Evolutionary conservation across 2,113 vertebrate species (phyloP).

Genomic region (Gobiocypris rarus): DNA sequence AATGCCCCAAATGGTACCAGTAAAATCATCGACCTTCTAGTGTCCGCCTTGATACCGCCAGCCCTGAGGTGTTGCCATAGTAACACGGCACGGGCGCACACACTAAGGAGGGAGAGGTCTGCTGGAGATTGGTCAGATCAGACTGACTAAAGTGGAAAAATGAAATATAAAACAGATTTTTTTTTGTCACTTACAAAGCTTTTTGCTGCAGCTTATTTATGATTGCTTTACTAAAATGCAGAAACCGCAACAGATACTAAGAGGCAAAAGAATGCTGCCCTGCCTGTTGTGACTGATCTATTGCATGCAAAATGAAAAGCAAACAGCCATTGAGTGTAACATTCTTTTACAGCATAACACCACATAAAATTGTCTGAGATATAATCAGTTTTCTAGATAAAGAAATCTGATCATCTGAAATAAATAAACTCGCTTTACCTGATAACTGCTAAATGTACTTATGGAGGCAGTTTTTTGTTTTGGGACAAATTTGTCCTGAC

Average conservation of each 20-base stretch:
- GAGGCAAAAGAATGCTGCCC: conserved; percentile 46
- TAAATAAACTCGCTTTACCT: conserved; percentile 7
- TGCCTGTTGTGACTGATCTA: conserved; percentile 44
- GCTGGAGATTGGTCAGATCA: conserved; percentile 2
- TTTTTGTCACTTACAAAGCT: conserved; percentile 17
- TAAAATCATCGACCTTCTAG: conserved; percentile 45
- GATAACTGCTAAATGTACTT: not conserved
- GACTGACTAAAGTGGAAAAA: not conserved
- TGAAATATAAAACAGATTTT: not conserved
- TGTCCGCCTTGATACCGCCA: conserved; percentile 34
- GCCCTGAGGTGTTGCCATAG: conserved; percentile 54
- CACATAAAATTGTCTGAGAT: not conserved
- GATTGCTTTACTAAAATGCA: not conserved
- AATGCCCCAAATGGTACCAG: conserved; percentile 45
- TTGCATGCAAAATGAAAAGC: not conserved
- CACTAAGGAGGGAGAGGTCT: conserved; percentile 37
- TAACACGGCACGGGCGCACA: conserved; percentile 23
- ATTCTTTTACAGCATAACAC: not conserved
- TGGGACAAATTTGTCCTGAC: not conserved
- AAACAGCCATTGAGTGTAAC: not conserved
- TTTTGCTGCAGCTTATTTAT: not conserved
- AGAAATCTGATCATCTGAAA: not conserved
- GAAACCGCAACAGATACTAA: conserved; percentile 48
- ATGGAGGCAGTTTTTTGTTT: not conserved
- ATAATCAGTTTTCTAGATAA: not conserved